A percentile compares a stretch with the other conserved stretches of the same genome.
Conservation (phyloP, 2,113 vertebrate species). For the Heptranchias perlo region DNA sequence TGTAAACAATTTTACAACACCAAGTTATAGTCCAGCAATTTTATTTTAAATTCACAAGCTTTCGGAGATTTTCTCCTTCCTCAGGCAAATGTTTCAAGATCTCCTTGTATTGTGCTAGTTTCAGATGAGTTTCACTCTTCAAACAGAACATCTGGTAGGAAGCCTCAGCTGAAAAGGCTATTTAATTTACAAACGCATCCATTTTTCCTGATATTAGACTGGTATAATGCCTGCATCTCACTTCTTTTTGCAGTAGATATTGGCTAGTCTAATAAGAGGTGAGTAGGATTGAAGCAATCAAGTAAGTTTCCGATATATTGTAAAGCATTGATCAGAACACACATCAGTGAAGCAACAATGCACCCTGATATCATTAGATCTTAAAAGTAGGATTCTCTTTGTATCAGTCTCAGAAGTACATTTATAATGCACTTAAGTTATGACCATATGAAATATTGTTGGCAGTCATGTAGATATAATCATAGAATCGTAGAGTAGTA, state of each 20-base stretch:
- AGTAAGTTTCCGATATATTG: background rate
- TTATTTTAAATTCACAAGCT: too few species aligned
- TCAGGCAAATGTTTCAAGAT: too few species aligned
- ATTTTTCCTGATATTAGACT: background rate
- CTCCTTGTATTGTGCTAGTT: background rate
- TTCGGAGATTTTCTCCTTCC: too few species aligned
- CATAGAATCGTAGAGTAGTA: background rate
- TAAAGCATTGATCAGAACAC: too few species aligned
- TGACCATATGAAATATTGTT: background rate
- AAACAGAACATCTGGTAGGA: background rate
- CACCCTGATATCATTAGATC: too few species aligned
- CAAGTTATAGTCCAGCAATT: too few species aligned
- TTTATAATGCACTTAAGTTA: background rate
- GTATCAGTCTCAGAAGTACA: background rate
- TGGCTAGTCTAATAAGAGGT: background rate
- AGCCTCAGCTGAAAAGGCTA: background rate
- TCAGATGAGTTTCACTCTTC: background rate
- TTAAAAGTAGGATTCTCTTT: background rate
- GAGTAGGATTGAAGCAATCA: too few species aligned
- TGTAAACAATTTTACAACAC: too few species aligned
- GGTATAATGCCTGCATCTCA: background rate
- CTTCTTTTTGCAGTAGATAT: background rate
- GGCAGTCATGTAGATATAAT: background rate
- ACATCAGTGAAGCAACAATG: too few species aligned
- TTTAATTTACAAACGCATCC: background rate